Base-by-base conservation (phyloP, 2,113 vertebrate species). In the Puffinus mauretanicus region DNA sequence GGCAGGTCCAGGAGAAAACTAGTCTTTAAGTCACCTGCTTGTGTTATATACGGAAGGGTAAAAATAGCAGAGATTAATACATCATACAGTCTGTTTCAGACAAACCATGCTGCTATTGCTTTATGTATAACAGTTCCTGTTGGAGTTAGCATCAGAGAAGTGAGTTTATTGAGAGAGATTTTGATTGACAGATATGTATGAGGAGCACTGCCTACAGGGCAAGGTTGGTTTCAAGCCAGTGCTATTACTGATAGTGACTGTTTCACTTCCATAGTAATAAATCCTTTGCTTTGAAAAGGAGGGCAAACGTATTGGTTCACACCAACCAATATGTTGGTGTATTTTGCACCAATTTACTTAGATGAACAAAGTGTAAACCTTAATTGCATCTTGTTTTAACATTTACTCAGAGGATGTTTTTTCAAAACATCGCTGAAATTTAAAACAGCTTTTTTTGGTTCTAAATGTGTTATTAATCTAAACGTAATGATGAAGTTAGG, bases 311-410 rank as follows among this genome's bases (percentile, higher is more conserved):
- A 47, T 0, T 72, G 40, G 24, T 72, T 95, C 75, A 65, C 11
- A 7, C 71, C 17, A 86, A 58, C 52, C 88, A 86, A 38, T 46
- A 58, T 62, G 46, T 36, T 94, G 51, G 26, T 64, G 40, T 85
- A 77, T 90, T 94, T 93, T 3, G 0, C 75, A 79, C 51, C 58
- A 55, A 18, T 81, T 92, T 70, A 32, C 80, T 92, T 86, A 61
- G 82, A 90, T 73, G 62, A 92, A 76, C 34, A 47, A 88, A 82
- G 58, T 84, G 58, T 90, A 94, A 94, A 61, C 66, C 61, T 78
- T 91, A 86, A 78, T 76, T 90, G 44, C 34, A 18, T 94, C 95
- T 88, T 88, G 52, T 69, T 94, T 77, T 47, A 95, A 82, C 49
- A 22, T 94, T 76, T 77, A 83, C 32, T 83, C 10, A 2, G 52